Conservation (phyloP, 2,113 vertebrate species). For the Calonectris borealis region DNA sequence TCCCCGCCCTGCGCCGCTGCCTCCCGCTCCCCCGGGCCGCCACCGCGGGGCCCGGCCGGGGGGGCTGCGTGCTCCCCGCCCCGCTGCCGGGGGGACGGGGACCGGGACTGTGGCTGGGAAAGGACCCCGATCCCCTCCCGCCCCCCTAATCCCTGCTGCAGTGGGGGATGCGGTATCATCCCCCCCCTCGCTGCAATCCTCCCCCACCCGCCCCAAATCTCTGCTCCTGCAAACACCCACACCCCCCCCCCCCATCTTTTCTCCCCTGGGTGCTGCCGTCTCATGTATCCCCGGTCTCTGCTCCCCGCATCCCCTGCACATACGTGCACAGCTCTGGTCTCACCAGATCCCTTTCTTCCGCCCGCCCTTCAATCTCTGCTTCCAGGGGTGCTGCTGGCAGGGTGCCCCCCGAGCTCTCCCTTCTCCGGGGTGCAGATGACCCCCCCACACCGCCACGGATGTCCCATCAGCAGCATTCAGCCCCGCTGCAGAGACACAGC, state of each 20-base stretch:
- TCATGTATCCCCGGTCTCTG: neutral
- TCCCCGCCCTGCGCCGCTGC: no score
- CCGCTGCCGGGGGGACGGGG: no score
- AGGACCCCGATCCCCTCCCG: no score
- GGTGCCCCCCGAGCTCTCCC: neutral
- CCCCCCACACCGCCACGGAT: neutral
- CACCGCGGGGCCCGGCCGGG: no score
- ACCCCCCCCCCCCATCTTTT: neutral
- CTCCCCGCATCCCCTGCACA: neutral
- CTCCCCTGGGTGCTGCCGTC: neutral
- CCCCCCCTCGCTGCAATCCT: no score
- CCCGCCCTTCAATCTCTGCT: neutral
- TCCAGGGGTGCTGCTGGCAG: neutral
- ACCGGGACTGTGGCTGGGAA: no score
- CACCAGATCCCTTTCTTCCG: neutral
- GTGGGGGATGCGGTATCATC: no score
- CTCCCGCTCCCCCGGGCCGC: no score
- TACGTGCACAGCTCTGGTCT: neutral
- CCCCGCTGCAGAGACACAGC: neutral
- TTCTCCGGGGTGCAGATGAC: neutral
- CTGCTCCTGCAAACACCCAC: no score
- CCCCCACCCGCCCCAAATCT: no score
- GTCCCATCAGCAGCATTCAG: neutral
- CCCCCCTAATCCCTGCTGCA: no score
- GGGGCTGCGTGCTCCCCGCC: no score